A percentile compares a stretch with the other conserved stretches of the same genome.
Evolutionary conservation across 2,797 vertebrate species (phyloP).

Genomic region (Hyperoplus lanceolatus): DNA sequence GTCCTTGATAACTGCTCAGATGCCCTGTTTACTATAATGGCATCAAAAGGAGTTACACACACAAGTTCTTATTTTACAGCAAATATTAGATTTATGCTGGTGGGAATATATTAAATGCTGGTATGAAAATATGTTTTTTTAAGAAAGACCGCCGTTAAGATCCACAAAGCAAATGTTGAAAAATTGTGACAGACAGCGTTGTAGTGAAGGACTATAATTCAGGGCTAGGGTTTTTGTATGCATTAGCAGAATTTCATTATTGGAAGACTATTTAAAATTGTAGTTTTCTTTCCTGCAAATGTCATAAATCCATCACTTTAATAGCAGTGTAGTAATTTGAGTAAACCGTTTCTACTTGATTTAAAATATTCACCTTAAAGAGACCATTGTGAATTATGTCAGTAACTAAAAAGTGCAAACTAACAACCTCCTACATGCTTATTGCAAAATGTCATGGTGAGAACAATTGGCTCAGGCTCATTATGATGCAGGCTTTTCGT

Average conservation of each 20-base stretch:
- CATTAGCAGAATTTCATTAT: slow-evolving; percentile 31
- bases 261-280: slow-evolving; percentile 17
- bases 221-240: slow-evolving; percentile 13
- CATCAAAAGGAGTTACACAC: slow-evolving; percentile 12
- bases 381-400: slow-evolving; percentile 44
- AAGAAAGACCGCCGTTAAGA: slow-evolving; percentile 3
- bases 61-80: not conserved
- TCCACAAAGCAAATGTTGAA: slow-evolving; percentile 6
- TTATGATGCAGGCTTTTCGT: slow-evolving; percentile 50
- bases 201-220: slow-evolving; percentile 28
- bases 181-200: slow-evolving; percentile 14
- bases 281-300: slow-evolving; percentile 19
- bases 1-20: slow-evolving; percentile 42
- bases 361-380: slow-evolving; percentile 63
- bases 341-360: slow-evolving; percentile 37
- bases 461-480: slow-evolving; percentile 41
- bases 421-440: slow-evolving; percentile 50
- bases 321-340: slow-evolving; percentile 15
- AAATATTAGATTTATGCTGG: slow-evolving; percentile 28
- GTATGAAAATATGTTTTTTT: slow-evolving; percentile 28
- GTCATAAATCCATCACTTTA: slow-evolving; percentile 15
- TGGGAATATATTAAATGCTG: slow-evolving; percentile 19
- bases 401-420: slow-evolving; percentile 49
- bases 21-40: slow-evolving; percentile 19
- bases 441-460: slow-evolving; percentile 46